Evolutionary conservation across 2,113 vertebrate species (phyloP).

Genomic region (Pseudois nayaur): DNA sequence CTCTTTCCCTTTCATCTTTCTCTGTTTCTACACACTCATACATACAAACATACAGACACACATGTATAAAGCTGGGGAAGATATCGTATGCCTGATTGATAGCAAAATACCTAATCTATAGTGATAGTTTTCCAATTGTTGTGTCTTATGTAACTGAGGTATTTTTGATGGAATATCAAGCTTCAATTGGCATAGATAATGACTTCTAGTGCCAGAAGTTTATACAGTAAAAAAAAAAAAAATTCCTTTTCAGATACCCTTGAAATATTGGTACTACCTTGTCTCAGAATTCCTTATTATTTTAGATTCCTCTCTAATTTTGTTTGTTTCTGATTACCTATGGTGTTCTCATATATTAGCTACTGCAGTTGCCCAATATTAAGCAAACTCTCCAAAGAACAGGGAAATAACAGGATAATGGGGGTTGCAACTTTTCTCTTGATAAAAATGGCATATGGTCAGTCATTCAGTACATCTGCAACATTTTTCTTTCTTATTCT

Average conservation of each 20-base stretch:
- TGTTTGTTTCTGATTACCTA: background rate
- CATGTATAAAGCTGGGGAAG: background rate
- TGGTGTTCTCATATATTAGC: background rate
- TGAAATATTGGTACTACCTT: background rate
- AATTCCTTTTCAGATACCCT: background rate
- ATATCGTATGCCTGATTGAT: background rate
- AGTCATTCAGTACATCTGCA: background rate
- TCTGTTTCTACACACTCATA: background rate
- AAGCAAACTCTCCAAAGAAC: background rate
- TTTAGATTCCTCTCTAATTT: background rate
- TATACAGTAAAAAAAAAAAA: background rate
- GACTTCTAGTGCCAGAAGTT: background rate
- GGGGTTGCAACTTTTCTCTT: background rate
- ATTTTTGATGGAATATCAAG: background rate
- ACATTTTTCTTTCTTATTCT: background rate
- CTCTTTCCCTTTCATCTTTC: background rate
- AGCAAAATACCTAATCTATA: background rate
- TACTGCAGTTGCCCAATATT: background rate
- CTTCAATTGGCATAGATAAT: background rate
- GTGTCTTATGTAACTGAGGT: background rate
- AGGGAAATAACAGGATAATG: background rate
- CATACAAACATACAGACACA: rapidly evolving
- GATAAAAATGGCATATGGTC: background rate
- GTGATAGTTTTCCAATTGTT: background rate
- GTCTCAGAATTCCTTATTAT: background rate